A percentile compares a stretch with the other conserved stretches of the same genome.
Conservation (phyloP, 2,888 invertebrate genomes). For the Koerneria pararmatus region DNA sequence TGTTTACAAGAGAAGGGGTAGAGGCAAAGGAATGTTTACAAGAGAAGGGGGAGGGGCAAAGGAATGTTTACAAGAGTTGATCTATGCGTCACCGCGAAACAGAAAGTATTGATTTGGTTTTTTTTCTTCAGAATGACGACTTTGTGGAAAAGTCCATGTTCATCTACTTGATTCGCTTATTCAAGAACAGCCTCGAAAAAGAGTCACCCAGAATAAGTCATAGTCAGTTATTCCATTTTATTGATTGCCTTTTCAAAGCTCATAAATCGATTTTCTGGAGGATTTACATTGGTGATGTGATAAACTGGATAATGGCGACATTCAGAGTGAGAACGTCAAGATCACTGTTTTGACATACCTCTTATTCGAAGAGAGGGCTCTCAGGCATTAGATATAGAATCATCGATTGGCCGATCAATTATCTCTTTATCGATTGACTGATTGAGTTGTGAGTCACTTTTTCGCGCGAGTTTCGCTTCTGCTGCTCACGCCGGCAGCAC, state of each 20-base stretch:
- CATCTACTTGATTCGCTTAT: conserved; percentile 38
- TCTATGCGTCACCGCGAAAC: too few relatives aligned
- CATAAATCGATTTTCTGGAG: not conserved
- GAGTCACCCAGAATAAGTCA: conserved; percentile 35
- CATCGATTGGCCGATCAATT: too few relatives aligned
- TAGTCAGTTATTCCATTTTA: conserved; percentile 27
- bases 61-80: too few relatives aligned
- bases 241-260: not conserved
- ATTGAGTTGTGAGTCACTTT: conserved; percentile 71
- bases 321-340: too few relatives aligned
- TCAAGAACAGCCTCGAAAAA: conserved; percentile 41
- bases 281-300: not conserved
- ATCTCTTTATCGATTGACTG: too few relatives aligned
- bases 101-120: too few relatives aligned
- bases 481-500: conserved; percentile 73
- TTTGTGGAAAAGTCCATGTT: conserved; percentile 39
- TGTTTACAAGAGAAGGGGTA: too few relatives aligned
- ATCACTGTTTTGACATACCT: too few relatives aligned
- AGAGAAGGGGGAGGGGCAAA: too few relatives aligned
- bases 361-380: too few relatives aligned
- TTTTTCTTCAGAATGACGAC: conserved; percentile 32
- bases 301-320: not conserved
- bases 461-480: conserved; percentile 72
- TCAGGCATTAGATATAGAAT: too few relatives aligned
- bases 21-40: too few relatives aligned